Base-by-base conservation (phyloP, 2,113 vertebrate genomes). In the Haemorhous mexicanus region DNA sequence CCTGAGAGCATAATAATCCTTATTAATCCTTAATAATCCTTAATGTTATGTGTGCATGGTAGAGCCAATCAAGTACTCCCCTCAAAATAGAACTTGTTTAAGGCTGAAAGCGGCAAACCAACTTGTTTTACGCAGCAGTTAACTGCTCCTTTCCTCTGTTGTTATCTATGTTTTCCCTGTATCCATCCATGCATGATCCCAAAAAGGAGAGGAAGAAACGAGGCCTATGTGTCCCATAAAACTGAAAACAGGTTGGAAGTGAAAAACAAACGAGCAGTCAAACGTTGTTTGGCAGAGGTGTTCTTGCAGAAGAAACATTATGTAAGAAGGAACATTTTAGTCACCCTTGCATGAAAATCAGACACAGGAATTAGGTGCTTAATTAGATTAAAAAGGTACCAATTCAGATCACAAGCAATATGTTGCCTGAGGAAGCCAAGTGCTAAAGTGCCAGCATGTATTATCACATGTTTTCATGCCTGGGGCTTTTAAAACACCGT, bases 31-130 rank as follows among this genome's bases (percentile, higher is more conserved):
- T n/a, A n/a, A n/a, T n/a, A n/a, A n/a, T n/a, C n/a, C n/a, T n/a
- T 55, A 55, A 79, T 49, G 9, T 26, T 63, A 37, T 1, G 0
- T 63, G 20, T 0, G 0, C 16, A 12, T 47, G 69, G 6, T 37
- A 21, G 26, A 67, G 49, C 23, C 11, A 41, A n/a, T 39, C 17
- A 72, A 63, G 52, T 9, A 23, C 11, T 62, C 13, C 41, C 39
- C 24, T 84, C 49, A 52, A 43, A 84, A 43, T 0, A 82, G 58
- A 72, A 33, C 16, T 22, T 67, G 4, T 72, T 88, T 76, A 46
- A 76, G 39, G 44, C 35, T 64, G 33, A 87, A 91, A 32, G 24
- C 26, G 11, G 26, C 16, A 94, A 94, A 72, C 16, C 12, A 52
- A 9, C 11, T 64, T 50, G 18, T 69, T 77, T 33, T 30, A 46